Evolutionary conservation across 2,888 invertebrate genomes (phyloP).

Genomic region (Steromphala cineraria): DNA sequence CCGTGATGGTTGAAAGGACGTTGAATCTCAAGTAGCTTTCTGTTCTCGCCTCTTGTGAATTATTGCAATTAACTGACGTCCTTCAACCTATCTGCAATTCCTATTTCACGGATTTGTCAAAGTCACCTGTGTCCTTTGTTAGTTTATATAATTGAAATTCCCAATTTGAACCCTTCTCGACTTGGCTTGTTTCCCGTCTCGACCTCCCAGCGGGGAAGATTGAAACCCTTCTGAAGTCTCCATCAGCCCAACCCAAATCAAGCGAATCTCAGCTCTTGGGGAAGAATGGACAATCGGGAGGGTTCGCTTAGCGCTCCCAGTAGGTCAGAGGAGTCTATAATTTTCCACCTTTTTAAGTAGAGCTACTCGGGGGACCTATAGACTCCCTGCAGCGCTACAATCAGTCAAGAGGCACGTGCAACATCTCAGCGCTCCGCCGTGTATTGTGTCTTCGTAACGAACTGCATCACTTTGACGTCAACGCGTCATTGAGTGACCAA

Average conservation of each 20-base stretch:
- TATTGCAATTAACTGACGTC: background rate
- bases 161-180: background rate
- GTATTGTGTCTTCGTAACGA: slow-evolving; percentile 1
- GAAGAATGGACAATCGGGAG: slow-evolving; percentile 15
- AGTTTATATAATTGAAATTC: background rate
- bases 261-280: background rate
- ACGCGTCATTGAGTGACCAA: background rate
- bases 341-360: slow-evolving; percentile 17
- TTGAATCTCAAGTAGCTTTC: background rate
- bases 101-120: background rate
- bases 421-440: background rate
- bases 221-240: background rate
- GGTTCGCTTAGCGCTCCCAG: background rate
- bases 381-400: background rate
- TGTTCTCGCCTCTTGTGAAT: background rate
- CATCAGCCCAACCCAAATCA: background rate
- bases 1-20: too few relatives aligned
- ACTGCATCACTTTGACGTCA: slow-evolving; percentile 11
- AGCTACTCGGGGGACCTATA: background rate
- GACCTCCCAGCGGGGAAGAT: background rate
- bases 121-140: slow-evolving; percentile 6
- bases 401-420: slow-evolving; percentile 14
- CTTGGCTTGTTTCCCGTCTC: background rate
- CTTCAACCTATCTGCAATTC: background rate
- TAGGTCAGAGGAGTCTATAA: slow-evolving; percentile 1